Evolutionary conservation across 2,888 invertebrate genomes (phyloP).

Genomic region (Empis stercorea): DNA sequence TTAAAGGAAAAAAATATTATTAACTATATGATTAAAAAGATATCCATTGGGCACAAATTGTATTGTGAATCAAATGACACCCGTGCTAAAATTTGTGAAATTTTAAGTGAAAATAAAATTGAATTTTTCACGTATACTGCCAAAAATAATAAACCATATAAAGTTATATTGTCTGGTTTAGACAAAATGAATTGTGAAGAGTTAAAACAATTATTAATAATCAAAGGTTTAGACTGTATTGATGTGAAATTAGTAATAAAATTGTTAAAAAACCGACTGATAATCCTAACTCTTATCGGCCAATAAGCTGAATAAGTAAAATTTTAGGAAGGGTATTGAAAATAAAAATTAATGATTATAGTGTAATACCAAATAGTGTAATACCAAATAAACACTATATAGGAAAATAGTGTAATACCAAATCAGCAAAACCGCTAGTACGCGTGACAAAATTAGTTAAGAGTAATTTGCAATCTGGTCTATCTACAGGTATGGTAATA

Average conservation of each 20-base stretch:
- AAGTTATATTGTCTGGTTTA: no score
- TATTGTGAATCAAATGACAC: no score
- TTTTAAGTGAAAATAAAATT: no score
- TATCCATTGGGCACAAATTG: no score
- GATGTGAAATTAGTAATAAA: no score
- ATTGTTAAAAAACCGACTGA: no score
- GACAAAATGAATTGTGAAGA: no score
- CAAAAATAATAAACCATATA: no score
- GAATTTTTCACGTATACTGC: no score
- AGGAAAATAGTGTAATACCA: slow-evolving; percentile 1
- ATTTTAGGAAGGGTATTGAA: slow-evolving; percentile 1
- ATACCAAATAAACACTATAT: slow-evolving; percentile 7
- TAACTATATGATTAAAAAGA: background rate
- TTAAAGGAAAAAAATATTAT: background rate
- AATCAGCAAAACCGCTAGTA: slow-evolving; percentile 6
- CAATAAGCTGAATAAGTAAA: background rate
- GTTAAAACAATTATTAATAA: no score
- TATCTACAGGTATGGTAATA: slow-evolving; percentile 4
- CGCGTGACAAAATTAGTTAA: slow-evolving; percentile 4
- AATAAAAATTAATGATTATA: background rate
- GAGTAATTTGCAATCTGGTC: background rate
- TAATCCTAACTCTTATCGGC: slow-evolving; percentile 1
- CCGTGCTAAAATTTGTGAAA: no score
- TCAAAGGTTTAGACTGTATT: no score
- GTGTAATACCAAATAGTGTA: background rate